Conservation (phyloP, 2,797 vertebrate species). For the Pachyuromys duprasi region DNA sequence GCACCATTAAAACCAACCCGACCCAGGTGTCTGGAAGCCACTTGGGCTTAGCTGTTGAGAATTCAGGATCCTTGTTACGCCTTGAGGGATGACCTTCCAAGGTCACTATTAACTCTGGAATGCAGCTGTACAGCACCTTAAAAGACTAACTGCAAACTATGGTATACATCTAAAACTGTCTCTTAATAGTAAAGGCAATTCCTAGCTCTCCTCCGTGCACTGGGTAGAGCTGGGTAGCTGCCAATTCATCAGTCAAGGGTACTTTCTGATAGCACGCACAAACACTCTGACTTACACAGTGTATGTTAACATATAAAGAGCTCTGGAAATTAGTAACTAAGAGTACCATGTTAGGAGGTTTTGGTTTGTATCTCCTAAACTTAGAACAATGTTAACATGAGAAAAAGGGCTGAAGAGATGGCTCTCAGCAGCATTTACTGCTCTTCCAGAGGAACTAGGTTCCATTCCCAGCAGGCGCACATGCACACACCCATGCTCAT, state of each 20-base stretch:
- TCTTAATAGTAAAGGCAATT: constrained; percentile 6
- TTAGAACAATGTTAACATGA: too few relatives aligned
- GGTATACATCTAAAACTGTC: not conserved
- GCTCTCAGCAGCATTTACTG: too few relatives aligned
- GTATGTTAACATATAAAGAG: not conserved
- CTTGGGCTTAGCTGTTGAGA: not conserved
- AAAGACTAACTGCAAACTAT: not conserved
- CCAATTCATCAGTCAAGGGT: not conserved
- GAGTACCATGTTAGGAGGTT: not conserved
- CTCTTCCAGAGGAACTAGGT: not conserved
- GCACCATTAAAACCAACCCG: not conserved
- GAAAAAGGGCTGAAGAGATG: not conserved
- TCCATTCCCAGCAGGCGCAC: not conserved
- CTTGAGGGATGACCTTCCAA: not conserved
- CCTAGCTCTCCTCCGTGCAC: not conserved
- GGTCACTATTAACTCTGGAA: not conserved
- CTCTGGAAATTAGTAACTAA: not conserved
- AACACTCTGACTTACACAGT: not conserved
- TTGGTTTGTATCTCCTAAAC: not conserved
- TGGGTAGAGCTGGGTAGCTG: not conserved
- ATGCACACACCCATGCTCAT: too few relatives aligned
- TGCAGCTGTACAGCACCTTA: not conserved
- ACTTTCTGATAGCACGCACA: not conserved
- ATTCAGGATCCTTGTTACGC: not conserved
- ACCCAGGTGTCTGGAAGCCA: not conserved